Percentiles rank a stretch among this genome's conserved stretches.
Conservation (phyloP, 2,113 vertebrate species). For the Fulica atra region DNA sequence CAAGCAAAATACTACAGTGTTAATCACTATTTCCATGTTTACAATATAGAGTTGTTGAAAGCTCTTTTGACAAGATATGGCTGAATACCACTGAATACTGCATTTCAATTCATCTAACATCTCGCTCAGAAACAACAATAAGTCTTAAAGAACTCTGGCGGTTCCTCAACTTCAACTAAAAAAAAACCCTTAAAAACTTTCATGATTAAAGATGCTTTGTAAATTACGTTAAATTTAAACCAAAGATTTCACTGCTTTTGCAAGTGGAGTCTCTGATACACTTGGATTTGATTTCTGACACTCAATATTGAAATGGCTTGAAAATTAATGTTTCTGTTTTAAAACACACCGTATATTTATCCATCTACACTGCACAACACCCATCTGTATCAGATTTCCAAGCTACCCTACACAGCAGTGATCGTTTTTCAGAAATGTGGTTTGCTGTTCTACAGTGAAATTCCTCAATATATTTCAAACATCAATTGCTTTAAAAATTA, state of each 20-base stretch:
- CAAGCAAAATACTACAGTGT: background rate
- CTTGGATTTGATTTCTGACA: background rate
- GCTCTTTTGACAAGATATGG: background rate
- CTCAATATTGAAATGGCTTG: background rate
- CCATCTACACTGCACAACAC: background rate
- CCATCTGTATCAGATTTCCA: background rate
- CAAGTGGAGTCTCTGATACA: background rate
- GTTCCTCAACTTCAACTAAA: background rate
- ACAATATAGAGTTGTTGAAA: background rate
- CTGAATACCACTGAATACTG: background rate
- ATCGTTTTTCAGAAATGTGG: background rate
- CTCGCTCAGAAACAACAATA: background rate
- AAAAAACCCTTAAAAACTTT: background rate
- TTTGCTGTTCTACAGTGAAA: background rate
- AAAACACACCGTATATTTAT: background rate
- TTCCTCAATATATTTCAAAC: background rate
- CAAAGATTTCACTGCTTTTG: background rate
- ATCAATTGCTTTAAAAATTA: rapidly evolving
- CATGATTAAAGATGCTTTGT: background rate
- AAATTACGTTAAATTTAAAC: background rate
- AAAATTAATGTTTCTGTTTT: background rate
- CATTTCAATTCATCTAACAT: background rate
- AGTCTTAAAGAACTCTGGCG: background rate
- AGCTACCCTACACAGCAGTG: background rate
- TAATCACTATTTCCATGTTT: background rate